Conservation (phyloP, 1,140 invertebrate species). For the Diorhabda carinulata region DNA sequence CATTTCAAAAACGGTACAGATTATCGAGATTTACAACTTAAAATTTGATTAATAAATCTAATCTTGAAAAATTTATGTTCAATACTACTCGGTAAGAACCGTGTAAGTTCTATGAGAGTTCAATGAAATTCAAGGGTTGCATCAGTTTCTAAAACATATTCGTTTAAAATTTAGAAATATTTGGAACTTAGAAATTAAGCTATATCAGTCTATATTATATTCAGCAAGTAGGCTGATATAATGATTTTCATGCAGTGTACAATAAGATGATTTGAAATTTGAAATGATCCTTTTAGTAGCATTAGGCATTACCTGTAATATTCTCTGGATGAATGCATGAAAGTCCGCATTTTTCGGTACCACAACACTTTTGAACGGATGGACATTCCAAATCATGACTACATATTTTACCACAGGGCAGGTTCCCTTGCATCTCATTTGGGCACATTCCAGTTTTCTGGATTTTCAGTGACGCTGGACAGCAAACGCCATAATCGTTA, state of each 20-base stretch:
- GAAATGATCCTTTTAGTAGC: background rate
- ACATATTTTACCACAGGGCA: slow-evolving; percentile 62
- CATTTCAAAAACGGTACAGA: too few species aligned
- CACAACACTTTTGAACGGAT: slow-evolving; percentile 75
- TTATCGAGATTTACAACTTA: too few species aligned
- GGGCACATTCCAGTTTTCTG: slow-evolving; percentile 75
- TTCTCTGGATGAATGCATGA: slow-evolving; percentile 66
- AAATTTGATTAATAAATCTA: too few species aligned
- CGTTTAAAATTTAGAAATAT: too few species aligned
- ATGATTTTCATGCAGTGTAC: background rate
- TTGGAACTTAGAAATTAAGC: too few species aligned
- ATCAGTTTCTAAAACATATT: too few species aligned
- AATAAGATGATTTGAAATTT: background rate
- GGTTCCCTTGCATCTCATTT: slow-evolving; percentile 43
- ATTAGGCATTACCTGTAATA: slow-evolving; percentile 56
- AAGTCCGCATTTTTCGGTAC: slow-evolving; percentile 63
- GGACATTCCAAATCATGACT: slow-evolving; percentile 75
- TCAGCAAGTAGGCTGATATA: too few species aligned
- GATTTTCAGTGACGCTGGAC: slow-evolving; percentile 69
- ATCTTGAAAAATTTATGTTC: too few species aligned
- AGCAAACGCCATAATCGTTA: slow-evolving; percentile 84
- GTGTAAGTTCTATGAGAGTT: too few species aligned
- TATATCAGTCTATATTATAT: too few species aligned
- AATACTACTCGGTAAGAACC: too few species aligned
- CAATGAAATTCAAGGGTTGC: too few species aligned